Evolutionary conservation across 2,113 vertebrate genomes (phyloP), one percentile per base, ranked within the genome.

Genomic region (Lanius ludovicianus): DNA sequence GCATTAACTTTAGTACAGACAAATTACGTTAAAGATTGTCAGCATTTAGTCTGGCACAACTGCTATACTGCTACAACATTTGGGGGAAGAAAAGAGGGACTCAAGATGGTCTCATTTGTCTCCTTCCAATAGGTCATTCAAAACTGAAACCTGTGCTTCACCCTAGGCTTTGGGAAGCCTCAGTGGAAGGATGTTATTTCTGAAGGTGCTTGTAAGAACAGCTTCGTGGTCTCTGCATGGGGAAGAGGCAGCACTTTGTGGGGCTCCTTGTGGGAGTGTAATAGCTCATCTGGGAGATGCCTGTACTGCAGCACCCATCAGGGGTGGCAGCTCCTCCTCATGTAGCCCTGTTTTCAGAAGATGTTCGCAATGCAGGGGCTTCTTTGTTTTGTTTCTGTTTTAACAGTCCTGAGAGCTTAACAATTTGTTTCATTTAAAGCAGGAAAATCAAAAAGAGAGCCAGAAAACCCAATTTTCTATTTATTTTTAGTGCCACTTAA

Each of bases 1-100:
- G 85, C 64, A 96, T 93, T 96, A 94, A 96, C 95, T 96, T 96
- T 62, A 93, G 83, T 39, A 49, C 78, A 96, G 95, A 96, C 91
- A 93, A 94, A 94, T 88, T 67, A 93, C 2, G 4, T 52, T 86
- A 49, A 88, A 95, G 85, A 84, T 79, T 81, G 63, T 60, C 92
- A 95, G 59, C 88, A 88, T 78, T 93, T 82, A 92, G 90, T 90
- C 96, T 96, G 83, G 90, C 93, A 93, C 47, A 46, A 91, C 50
- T 80, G 75, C 59, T 85, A 19, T 24, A 31, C 21, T 80, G 82
- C 85, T 96, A 44, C 82, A 87, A 37, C 44, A 49, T 77, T 85
- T 60, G 7, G 11, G 73, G 21, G 10, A 18, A 35, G 47, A 44
- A 76, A 24, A 25, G 9, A 89, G 8, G 33, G 60, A 59, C 42